Base-by-base conservation (phyloP, 2,888 invertebrate genomes). In the Epinotia nisella region DNA sequence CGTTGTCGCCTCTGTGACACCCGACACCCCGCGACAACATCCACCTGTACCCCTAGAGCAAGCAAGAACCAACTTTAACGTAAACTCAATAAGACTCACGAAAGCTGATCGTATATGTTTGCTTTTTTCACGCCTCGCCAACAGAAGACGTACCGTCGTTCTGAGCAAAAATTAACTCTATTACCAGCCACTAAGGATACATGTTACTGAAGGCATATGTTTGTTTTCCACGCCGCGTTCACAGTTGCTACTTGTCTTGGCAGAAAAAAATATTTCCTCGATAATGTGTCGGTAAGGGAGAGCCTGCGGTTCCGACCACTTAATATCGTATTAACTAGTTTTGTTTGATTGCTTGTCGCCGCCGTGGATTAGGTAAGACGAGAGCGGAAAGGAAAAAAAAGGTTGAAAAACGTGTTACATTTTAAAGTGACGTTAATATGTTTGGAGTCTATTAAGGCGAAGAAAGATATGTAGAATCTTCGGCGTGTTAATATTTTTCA, bases 201-300 rank as follows among this genome's bases (percentile, higher is more conserved):
- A 5, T 17, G 35, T 13, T 21, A 49, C 11, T 62, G 67, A 49
- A 58, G 21, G 24, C 11, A n/a, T 35, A 35, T 24, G 59, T 71
- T 55, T 41, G 53, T 35, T 61, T 53, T 41, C 29, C 51, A 51
- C 66, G 53, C 71, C 65, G 45, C 68, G 60, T 15, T 21, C 80
- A 83, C 91, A 90, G 88, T 81, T 86, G 89, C 85, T 83, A 83
- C 86, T 89, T 81, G 83, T 90, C 89, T 85, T 83, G 75, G 76
- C 77, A 82, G 75, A 81, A 80, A 86, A 85, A 80, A 77, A 78
- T 69, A 78, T 82, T 87, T 87, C 83, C 83, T 82, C 74, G 77
- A 78, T 78, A 83, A 84, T 82, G 82, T 85, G 79, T 78, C 75
- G 79, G 87, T 84, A 87, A 87, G 79, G 72, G 87, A 87, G 87